Base-by-base conservation (phyloP, 2,113 vertebrate species). In the Holacanthus passer region DNA sequence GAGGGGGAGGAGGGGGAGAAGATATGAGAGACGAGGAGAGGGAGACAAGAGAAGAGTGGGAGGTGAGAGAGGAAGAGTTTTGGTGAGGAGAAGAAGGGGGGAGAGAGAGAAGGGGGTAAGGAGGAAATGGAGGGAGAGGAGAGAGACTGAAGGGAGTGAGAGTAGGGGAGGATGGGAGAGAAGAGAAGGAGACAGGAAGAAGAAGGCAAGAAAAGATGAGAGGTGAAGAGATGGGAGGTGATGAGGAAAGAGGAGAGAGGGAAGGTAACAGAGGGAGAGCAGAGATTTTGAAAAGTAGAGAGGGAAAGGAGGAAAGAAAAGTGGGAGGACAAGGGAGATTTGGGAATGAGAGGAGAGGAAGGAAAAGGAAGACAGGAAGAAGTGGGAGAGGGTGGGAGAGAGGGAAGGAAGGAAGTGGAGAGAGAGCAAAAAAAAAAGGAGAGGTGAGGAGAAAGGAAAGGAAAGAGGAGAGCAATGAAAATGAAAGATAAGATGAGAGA, bases 111-210 rank as follows among this genome's bases (percentile, higher is more conserved):
- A 17, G 24, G 19, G 24, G 35, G 16, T 20, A 8, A 37, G 14
- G 41, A 66, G 20, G 48, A 41, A 16, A 68, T 22, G 27, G 35
- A 74, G 60, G 64, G 62, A 69, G 64, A 79, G 73, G 76, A 53
- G 67, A 39, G 82, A 81, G 66, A 55, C 82, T 81, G 73, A 75
- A 62, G 41, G 68, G 72, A 78, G 48, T 17, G 67, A 66, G 68
- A 76, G 45, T 13, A 17, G 69, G 75, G 63, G 67, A 64, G 6
- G 65, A 22, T 12, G 52, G 24, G 24, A 43, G 73, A 48, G 39
- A 58, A 19, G 24, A 53, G 22, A 14, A 68, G n/a, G n/a, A n/a
- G n/a, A 53, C 10, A 45, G 55, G 12, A 16, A 39, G 35, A 20
- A 43, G 3, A 45, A 19, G 1, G 43, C 7, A 73, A 20, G 5